Percentiles rank a stretch among this genome's conserved stretches.
These are phyloP conservation scores for Neoarius graeffei DNA, from an alignment of 2,113 vertebrate genomes.

Conservation along the genomic window DNA sequence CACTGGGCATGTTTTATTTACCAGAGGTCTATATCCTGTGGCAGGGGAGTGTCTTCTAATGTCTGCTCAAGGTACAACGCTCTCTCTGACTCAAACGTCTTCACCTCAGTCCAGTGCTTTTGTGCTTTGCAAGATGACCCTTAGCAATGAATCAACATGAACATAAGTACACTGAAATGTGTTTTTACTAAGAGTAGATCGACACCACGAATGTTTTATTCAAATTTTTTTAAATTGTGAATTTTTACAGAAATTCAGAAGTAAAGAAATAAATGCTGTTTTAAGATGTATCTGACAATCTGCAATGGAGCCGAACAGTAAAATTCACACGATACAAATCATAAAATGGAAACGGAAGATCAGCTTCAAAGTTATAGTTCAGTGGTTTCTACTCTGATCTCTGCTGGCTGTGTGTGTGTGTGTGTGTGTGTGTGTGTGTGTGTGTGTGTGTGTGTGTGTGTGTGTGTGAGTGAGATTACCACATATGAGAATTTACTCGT, in stretches of 20 bases:
- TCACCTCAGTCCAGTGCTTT: slow-evolving; percentile 55
- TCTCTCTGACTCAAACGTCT: slow-evolving; percentile 38
- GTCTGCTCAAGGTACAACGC: slow-evolving; percentile 59
- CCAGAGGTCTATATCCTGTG: slow-evolving; percentile 56
- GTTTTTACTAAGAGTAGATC: background rate
- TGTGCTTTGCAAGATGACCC: slow-evolving; percentile 40
- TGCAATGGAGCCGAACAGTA: background rate
- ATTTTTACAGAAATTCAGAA: background rate
- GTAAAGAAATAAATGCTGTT: background rate
- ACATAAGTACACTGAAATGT: background rate
- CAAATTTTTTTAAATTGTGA: background rate
- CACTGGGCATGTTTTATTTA: slow-evolving; percentile 34
- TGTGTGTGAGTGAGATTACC: background rate
- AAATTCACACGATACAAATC: background rate
- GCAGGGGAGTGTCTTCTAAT: slow-evolving; percentile 49
- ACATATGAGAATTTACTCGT: background rate
- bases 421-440: too few relatives aligned
- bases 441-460: too few relatives aligned
- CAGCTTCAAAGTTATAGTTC: background rate
- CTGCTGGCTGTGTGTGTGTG: background rate
- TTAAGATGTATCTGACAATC: background rate
- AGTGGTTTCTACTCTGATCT: background rate
- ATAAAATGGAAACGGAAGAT: background rate
- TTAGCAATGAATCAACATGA: slow-evolving; percentile 19
- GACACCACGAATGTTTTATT: background rate